Percentiles rank a stretch among this genome's conserved stretches.
Conservation (phyloP, 2,888 invertebrate genomes). For the Clistopyga incitator region DNA sequence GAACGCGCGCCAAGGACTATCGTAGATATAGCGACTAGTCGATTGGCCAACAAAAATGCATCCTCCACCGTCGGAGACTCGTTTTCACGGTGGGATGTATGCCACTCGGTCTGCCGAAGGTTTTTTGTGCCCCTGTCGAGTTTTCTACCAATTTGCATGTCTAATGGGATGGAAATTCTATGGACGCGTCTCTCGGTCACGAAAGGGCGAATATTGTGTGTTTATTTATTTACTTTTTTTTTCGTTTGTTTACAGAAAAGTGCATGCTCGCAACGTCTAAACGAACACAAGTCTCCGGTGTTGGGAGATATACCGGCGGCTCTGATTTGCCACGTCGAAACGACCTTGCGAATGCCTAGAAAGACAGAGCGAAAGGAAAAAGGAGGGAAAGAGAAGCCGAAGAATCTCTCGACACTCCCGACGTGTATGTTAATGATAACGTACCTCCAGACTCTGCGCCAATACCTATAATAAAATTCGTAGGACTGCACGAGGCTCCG, state of each 20-base stretch:
- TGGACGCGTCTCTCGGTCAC: constrained; percentile 30
- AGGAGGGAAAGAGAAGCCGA: not conserved
- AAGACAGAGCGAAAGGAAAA: not conserved
- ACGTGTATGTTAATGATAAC: constrained; percentile 23
- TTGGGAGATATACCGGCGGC: not conserved
- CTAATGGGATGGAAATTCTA: constrained; percentile 45
- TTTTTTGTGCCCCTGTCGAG: constrained; percentile 28
- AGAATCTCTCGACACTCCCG: constrained; percentile 1
- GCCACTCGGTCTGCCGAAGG: not conserved
- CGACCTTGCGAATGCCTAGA: not conserved
- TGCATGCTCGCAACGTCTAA: not conserved
- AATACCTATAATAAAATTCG: constrained; percentile 9
- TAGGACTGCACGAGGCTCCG: not conserved
- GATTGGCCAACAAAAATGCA: constrained; percentile 34
- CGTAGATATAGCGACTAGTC: not conserved
- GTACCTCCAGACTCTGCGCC: not conserved
- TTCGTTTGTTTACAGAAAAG: not conserved
- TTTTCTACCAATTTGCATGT: constrained; percentile 63
- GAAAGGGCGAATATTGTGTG: constrained; percentile 51
- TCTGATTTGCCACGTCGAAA: not conserved
- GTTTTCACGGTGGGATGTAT: constrained; percentile 25
- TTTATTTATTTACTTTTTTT: not conserved
- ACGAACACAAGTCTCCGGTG: not conserved
- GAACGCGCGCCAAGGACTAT: constrained; percentile 11
- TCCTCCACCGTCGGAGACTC: constrained; percentile 27